Evolutionary conservation across 92 coral and sea anemone species (phyloP).

Genomic region (Phenganax stokvisi): DNA sequence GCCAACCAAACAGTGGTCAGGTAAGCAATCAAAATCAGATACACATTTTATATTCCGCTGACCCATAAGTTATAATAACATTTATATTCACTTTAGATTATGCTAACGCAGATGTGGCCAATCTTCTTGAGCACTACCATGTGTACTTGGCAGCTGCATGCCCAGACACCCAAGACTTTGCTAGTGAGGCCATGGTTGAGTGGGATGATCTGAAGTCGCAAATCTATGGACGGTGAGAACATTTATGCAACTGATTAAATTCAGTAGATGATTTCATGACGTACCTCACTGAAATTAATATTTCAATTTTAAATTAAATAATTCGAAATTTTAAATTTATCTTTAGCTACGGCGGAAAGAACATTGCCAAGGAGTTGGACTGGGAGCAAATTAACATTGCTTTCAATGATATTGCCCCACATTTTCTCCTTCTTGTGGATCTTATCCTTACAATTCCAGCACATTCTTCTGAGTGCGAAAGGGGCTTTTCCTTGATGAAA

Average conservation of each 20-base stretch:
- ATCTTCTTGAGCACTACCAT: constrained; percentile 32
- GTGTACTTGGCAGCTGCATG: constrained; percentile 26
- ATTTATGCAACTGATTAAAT: too few species aligned
- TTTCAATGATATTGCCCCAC: constrained; percentile 7
- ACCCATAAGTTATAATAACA: too few species aligned
- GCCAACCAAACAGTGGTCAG: background rate
- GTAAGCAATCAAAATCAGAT: background rate
- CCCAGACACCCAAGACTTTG: constrained; percentile 24
- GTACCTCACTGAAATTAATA: too few species aligned
- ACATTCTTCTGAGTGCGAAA: constrained; percentile 37
- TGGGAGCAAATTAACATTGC: constrained; percentile 37
- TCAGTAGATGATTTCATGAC: too few species aligned
- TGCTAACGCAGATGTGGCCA: constrained; percentile 20
- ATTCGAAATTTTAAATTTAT: background rate
- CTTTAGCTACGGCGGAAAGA: constrained; percentile 14
- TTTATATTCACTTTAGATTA: background rate
- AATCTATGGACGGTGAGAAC: constrained; percentile 19
- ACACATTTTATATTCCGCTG: too few species aligned
- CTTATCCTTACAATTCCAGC: constrained; percentile 26
- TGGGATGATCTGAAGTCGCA: constrained; percentile 33
- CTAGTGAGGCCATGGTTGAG: constrained; percentile 25
- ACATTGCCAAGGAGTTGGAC: constrained; percentile 4
- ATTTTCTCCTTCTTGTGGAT: constrained; percentile 24
- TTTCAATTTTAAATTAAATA: too few species aligned
- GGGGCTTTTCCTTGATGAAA: constrained; percentile 32